These are phyloP conservation scores for Corella eumyota DNA, from an alignment of 23 tunicate genomes.

Conservation along the genomic window DNA sequence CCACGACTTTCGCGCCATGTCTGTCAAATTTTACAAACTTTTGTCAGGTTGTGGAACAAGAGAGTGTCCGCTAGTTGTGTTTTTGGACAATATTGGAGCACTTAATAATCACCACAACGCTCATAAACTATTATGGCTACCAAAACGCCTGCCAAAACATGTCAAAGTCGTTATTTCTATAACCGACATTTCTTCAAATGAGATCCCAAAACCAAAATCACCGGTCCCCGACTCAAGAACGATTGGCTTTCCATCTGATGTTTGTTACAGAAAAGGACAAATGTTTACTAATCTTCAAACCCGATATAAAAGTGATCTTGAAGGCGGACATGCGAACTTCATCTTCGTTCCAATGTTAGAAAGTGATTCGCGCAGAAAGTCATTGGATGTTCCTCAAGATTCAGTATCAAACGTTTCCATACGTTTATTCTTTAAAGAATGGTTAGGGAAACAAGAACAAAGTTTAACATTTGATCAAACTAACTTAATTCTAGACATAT, in stretches of 20 bases:
- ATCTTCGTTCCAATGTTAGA: neutral
- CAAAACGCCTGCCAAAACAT: constrained; percentile 29
- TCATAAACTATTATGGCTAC: constrained; percentile 40
- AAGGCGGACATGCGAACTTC: neutral
- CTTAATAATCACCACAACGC: constrained; percentile 18
- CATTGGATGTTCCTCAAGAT: neutral
- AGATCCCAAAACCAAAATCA: neutral
- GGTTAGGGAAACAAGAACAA: constrained; percentile 1
- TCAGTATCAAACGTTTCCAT: neutral
- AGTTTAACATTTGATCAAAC: constrained; percentile 17
- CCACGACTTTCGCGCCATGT: constrained; percentile 11
- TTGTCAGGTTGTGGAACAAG: constrained; percentile 16
- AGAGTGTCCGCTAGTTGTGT: constrained; percentile 18
- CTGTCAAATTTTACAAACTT: constrained; percentile 9
- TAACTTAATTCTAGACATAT: neutral
- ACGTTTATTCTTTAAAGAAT: neutral
- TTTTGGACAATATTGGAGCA: constrained; percentile 45
- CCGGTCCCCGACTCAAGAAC: neutral
- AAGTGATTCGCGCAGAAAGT: neutral
- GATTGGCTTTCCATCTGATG: neutral
- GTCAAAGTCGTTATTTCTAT: constrained; percentile 50
- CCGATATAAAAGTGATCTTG: neutral
- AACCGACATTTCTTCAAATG: constrained; percentile 2
- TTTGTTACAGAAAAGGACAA: neutral
- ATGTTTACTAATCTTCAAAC: no score